phyloP scores from a whole-genome alignment of 2,888 invertebrate genomes.

The Siphonodentalium dalli region DNA sequence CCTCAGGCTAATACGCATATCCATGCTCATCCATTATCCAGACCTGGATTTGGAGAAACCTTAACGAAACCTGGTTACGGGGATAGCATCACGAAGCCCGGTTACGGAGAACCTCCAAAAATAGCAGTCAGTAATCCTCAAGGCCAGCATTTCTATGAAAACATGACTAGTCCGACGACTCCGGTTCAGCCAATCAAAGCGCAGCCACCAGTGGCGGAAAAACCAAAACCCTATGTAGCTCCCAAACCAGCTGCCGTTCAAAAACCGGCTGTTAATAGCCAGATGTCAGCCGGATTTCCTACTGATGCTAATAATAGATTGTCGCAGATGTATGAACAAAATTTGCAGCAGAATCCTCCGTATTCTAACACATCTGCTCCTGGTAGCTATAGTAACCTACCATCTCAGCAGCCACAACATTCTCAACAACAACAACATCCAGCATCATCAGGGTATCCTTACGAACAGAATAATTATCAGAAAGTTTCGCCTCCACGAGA shows the following conservation, averaged over 20 bases:
- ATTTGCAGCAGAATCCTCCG: too few relatives aligned
- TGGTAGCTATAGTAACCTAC: too few relatives aligned
- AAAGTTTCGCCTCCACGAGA: constrained; percentile 31
- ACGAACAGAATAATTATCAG: background rate
- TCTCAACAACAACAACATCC: too few relatives aligned
- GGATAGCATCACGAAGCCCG: background rate
- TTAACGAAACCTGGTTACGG: background rate
- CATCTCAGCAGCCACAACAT: too few relatives aligned
- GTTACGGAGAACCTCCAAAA: background rate
- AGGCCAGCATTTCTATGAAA: too few relatives aligned
- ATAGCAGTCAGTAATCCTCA: too few relatives aligned
- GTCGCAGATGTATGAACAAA: too few relatives aligned
- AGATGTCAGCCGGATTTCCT: constrained; percentile 48
- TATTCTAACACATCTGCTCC: too few relatives aligned
- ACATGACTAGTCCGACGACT: too few relatives aligned
- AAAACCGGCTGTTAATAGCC: constrained; percentile 39
- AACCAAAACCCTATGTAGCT: constrained; percentile 37
- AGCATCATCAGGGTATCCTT: too few relatives aligned
- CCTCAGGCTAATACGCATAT: background rate
- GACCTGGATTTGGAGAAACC: constrained; percentile 1
- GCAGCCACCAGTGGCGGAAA: constrained; percentile 26
- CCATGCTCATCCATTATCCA: background rate
- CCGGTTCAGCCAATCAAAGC: background rate
- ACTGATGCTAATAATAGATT: constrained; percentile 16
- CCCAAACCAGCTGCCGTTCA: constrained; percentile 49